A percentile compares a stretch with the other conserved stretches of the same genome.
Conservation (phyloP, 2,888 invertebrate species). For the Ptychoptera albimana region DNA sequence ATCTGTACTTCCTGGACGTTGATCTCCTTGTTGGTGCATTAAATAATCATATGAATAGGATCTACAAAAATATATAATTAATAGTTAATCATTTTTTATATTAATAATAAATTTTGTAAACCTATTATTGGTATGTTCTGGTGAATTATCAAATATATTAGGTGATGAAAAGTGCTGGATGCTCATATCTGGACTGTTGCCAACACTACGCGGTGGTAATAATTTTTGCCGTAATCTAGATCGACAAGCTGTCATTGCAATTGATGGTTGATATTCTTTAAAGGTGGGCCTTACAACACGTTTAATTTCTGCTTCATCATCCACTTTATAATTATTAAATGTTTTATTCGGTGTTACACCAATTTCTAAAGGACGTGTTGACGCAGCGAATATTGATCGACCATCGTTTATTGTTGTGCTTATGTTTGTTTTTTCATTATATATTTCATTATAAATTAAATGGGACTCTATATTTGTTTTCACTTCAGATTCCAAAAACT, state of each 20-base stretch:
- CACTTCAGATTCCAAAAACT: too few relatives aligned
- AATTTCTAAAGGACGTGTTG: neutral
- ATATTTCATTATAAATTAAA: too few relatives aligned
- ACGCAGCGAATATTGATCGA: neutral
- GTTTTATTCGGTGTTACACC: neutral
- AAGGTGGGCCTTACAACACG: neutral
- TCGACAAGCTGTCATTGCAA: conserved; percentile 28
- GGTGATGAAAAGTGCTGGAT: conserved; percentile 30
- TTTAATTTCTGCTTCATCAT: too few relatives aligned
- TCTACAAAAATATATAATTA: neutral
- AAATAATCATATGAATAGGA: conserved; percentile 1
- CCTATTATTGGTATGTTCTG: too few relatives aligned
- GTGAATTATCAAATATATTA: conserved; percentile 17
- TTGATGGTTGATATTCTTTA: conserved; percentile 20
- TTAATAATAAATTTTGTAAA: too few relatives aligned
- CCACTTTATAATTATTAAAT: too few relatives aligned
- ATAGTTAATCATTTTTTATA: too few relatives aligned
- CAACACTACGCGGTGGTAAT: conserved; percentile 22
- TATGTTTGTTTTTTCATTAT: too few relatives aligned
- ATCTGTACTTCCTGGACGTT: conserved; percentile 33
- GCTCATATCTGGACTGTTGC: conserved; percentile 15
- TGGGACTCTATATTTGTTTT: too few relatives aligned
- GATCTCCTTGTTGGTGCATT: neutral
- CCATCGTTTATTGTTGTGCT: neutral
- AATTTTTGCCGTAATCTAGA: conserved; percentile 27